Evolutionary conservation across 2,797 vertebrate genomes (phyloP).

Genomic region (Syndactyla subalaris): DNA sequence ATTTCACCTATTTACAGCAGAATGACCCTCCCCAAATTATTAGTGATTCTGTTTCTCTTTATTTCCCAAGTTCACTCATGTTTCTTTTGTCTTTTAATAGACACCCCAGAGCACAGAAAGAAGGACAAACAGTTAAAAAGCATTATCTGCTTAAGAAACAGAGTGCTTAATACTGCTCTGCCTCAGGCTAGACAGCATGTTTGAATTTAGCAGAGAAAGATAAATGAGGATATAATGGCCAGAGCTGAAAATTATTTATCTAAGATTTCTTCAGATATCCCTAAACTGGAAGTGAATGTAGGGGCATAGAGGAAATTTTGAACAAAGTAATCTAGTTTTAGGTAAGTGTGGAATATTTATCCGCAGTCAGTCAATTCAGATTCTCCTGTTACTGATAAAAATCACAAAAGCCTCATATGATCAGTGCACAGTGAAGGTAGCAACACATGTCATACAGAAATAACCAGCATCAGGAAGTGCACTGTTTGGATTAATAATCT

Average conservation of each 20-base stretch:
- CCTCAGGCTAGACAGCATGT: background rate
- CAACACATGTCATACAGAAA: background rate
- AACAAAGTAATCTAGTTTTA: background rate
- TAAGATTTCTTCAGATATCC: background rate
- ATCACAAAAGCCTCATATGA: background rate
- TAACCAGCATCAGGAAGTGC: background rate
- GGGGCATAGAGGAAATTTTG: background rate
- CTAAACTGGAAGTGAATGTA: background rate
- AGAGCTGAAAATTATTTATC: background rate
- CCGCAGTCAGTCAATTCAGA: background rate
- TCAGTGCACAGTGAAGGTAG: background rate
- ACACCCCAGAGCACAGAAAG: background rate
- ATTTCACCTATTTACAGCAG: background rate
- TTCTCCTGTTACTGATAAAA: background rate
- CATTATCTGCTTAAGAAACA: background rate
- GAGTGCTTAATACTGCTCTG: background rate
- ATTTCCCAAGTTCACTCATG: background rate
- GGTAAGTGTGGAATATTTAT: background rate
- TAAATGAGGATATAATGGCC: background rate
- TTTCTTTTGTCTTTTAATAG: background rate
- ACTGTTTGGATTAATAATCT: background rate
- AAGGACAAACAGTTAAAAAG: background rate
- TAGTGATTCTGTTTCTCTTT: background rate
- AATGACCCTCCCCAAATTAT: background rate
- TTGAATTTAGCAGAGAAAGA: background rate